phyloP scores from a whole-genome alignment of 2,888 invertebrate species.

The Microplitis deprimator region DNA sequence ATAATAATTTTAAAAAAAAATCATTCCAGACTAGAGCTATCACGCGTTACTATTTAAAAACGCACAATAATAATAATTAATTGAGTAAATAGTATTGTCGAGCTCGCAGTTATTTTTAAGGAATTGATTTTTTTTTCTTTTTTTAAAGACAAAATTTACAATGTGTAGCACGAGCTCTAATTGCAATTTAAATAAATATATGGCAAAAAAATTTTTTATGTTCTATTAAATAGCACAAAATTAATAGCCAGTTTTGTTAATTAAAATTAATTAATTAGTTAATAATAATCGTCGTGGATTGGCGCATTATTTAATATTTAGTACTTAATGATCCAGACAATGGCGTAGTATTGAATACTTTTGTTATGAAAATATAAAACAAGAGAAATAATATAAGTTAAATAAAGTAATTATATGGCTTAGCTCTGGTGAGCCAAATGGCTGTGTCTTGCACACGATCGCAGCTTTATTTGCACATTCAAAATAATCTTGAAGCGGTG shows the following conservation, averaged over 20 bases:
- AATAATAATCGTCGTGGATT: background rate
- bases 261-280: background rate
- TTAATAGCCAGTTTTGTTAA: background rate
- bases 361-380: slow-evolving; percentile 14
- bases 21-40: slow-evolving; percentile 63
- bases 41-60: slow-evolving; percentile 50
- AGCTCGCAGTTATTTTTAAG: background rate
- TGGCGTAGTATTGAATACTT: slow-evolving; percentile 17
- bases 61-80: slow-evolving; percentile 8
- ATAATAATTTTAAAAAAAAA: slow-evolving; percentile 33
- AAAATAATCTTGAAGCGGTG: slow-evolving; percentile 33
- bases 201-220: slow-evolving; percentile 25
- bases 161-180: background rate
- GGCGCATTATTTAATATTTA: background rate
- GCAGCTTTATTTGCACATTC: slow-evolving; percentile 35
- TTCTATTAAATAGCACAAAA: slow-evolving; percentile 2
- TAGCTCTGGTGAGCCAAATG: slow-evolving; percentile 46
- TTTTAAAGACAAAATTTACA: slow-evolving; percentile 1
- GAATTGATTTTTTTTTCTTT: background rate
- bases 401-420: slow-evolving; percentile 43
- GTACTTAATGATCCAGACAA: background rate
- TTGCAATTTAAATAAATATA: slow-evolving; percentile 18
- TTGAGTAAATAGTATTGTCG: background rate
- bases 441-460: slow-evolving; percentile 43
- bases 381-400: slow-evolving; percentile 26